phyloP scores from a whole-genome alignment of 2,888 invertebrate species.

The Gastracanthus pulcherrimus region DNA sequence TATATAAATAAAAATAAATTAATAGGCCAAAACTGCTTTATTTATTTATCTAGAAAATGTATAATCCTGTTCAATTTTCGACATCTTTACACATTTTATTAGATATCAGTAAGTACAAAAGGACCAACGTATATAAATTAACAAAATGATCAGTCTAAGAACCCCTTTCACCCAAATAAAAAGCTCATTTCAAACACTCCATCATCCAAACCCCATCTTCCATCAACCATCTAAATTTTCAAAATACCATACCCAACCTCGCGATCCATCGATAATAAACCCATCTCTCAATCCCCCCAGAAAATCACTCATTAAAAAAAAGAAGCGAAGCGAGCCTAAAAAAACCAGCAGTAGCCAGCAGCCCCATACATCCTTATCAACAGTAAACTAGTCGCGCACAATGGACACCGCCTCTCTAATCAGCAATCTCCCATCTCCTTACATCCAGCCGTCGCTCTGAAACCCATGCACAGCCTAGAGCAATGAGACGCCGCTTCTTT shows the following conservation, averaged over 20 bases:
- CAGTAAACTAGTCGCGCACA: background rate
- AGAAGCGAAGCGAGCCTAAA: background rate
- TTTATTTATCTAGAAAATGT: too few relatives aligned
- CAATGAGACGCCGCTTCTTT: constrained; percentile 29
- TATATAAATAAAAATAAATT: too few relatives aligned
- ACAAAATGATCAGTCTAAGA: too few relatives aligned
- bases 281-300: background rate
- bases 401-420: constrained; percentile 25
- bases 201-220: background rate
- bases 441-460: background rate
- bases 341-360: background rate
- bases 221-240: background rate
- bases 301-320: background rate
- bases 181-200: too few relatives aligned
- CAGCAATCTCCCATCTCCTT: constrained; percentile 39
- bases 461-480: background rate
- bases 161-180: too few relatives aligned
- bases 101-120: too few relatives aligned
- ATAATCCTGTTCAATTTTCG: too few relatives aligned
- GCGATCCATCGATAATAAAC: background rate
- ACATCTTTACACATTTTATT: too few relatives aligned
- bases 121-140: too few relatives aligned
- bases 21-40: too few relatives aligned
- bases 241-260: background rate
- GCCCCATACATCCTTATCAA: constrained; percentile 27